Evolutionary conservation across 2,797 vertebrate genomes (phyloP), one percentile per base, ranked within the genome.

Genomic region (Hydrophis major): DNA sequence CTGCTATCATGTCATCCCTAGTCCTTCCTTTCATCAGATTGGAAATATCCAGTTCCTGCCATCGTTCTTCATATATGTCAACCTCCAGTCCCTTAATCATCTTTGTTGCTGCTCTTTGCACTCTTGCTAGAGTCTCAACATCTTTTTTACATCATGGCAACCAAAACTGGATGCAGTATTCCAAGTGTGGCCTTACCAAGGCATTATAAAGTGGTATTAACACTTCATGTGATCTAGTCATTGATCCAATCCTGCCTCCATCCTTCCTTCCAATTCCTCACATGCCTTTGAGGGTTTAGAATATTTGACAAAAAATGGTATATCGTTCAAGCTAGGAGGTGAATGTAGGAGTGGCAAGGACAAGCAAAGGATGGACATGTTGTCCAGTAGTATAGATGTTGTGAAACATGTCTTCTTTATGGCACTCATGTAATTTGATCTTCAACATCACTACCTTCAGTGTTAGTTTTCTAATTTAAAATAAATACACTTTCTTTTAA

Each of bases 401-500:
- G 13, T 1, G 11, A 32, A 12, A 18, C 12, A 87, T 56, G n/a
- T 14, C n/a, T 50, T 59, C 47, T 50, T 0, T 47, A 6, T 20
- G 42, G 8, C 3, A 18, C 7, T 60, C 59, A 2, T 66, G 18
- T 94, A 89, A 11, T 4, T 86, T 4, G 25, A 88, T 50, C 90
- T 95, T 57, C 92, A 2, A 28, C 7, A 6, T 28, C 47, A 20
- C n/a, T n/a, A 32, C 66, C 22, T 47, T 86, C 94, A 28, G 50
- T 47, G 63, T 37, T 32, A 6, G 0, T 92, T 93, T 93, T 63
- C 53, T 66, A 14, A 0, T 7, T 94, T 37, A 56, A 93, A 14
- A 42, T 10, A 88, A 59, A 20, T 0, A 6, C 92, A 6, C 94
- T 69, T 90, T 74, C 60, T 88, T 25, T 47, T 96, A 92, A 57